Evolutionary conservation across 2,113 vertebrate species (phyloP).

Genomic region (Panurus biarmicus): DNA sequence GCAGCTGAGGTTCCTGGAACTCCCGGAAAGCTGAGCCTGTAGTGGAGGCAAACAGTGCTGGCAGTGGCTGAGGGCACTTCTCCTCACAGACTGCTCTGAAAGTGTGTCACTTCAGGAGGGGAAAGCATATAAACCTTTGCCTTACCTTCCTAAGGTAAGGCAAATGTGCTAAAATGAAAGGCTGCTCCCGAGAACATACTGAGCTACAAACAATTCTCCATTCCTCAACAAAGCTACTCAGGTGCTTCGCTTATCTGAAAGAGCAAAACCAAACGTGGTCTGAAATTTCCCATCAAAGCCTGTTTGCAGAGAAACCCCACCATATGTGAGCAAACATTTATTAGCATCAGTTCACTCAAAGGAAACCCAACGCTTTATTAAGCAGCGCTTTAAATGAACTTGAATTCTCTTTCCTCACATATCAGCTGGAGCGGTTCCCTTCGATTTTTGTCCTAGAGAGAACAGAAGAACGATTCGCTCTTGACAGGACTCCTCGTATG

Average conservation of each 20-base stretch:
- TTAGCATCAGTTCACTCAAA: background rate
- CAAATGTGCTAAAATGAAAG: background rate
- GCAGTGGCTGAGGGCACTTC: background rate
- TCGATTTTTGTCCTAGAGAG: background rate
- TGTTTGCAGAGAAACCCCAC: background rate
- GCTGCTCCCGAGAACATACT: background rate
- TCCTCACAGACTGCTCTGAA: background rate
- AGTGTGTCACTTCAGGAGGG: background rate
- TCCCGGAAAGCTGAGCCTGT: background rate
- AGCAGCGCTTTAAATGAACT: too few species aligned
- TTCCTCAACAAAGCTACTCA: background rate
- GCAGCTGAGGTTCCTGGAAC: background rate
- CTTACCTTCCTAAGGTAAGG: background rate
- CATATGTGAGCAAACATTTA: background rate
- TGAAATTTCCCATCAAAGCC: background rate
- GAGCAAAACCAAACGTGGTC: background rate
- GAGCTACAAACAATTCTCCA: background rate
- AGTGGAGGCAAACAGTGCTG: background rate
- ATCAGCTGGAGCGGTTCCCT: too few species aligned
- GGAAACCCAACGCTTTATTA: background rate
- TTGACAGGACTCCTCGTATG: fast-evolving
- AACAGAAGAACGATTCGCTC: background rate
- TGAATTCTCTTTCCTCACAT: too few species aligned
- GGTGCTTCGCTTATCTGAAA: background rate
- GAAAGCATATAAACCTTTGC: background rate